Conservation (phyloP, 2,797 vertebrate species). For the Heteromormyrus szaboi region DNA sequence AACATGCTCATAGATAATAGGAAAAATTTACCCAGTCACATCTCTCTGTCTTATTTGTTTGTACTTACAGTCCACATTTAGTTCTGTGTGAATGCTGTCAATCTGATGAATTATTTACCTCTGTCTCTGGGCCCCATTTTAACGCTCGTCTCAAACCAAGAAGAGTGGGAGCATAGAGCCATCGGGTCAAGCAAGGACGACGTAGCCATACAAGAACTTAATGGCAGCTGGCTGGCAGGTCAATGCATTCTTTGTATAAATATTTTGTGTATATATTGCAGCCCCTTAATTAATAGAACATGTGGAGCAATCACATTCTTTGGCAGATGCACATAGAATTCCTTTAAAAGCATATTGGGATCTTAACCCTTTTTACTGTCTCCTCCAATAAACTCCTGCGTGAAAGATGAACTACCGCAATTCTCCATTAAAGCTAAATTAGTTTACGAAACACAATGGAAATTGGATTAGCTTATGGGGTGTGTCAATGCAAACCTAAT, state of each 20-base stretch:
- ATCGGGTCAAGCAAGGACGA: conserved; percentile 21
- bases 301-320: background rate
- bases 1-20: conserved; percentile 31
- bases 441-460: background rate
- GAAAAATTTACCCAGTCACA: conserved; percentile 21
- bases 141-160: conserved; percentile 26
- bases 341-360: background rate
- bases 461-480: background rate
- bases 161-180: conserved; percentile 18
- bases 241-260: conserved; percentile 35
- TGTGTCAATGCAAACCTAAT: conserved; percentile 8
- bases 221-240: conserved; percentile 28
- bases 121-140: conserved; percentile 24
- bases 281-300: background rate
- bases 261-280: conserved; percentile 13
- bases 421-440: background rate
- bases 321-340: background rate
- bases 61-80: conserved; percentile 19
- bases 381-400: background rate
- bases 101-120: conserved; percentile 36
- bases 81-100: conserved; percentile 18
- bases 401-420: conserved; percentile 1
- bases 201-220: conserved; percentile 22
- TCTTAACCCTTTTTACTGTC: background rate
- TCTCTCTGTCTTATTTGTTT: conserved; percentile 14